These are phyloP conservation scores for Gymnothorax javanicus DNA, from an alignment of 2,797 vertebrate genomes.

Conservation along the genomic window DNA sequence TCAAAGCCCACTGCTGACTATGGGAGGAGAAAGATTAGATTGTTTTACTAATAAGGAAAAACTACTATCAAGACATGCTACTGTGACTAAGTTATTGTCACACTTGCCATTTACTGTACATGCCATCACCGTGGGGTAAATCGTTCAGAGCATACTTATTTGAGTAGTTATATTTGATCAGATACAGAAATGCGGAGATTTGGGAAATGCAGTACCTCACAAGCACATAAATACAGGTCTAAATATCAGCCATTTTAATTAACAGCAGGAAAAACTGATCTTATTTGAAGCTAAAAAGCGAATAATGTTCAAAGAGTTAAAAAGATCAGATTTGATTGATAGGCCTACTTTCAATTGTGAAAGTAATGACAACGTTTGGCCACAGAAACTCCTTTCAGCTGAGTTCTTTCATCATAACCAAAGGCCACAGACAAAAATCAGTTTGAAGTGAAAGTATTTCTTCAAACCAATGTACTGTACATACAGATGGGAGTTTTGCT, in stretches of 20 bases:
- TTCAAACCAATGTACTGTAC: neutral
- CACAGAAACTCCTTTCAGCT: neutral
- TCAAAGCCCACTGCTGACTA: conserved; percentile 92
- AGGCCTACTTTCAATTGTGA: neutral
- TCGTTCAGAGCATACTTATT: neutral
- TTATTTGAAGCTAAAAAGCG: neutral
- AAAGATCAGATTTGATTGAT: neutral
- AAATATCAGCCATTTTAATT: neutral
- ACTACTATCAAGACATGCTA: neutral
- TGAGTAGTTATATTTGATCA: neutral
- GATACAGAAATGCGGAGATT: neutral
- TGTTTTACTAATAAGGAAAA: neutral
- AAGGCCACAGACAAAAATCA: neutral
- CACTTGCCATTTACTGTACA: neutral
- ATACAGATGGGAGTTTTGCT: neutral
- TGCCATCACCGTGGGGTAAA: neutral
- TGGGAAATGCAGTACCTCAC: neutral
- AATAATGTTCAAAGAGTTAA: neutral
- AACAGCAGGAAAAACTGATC: neutral
- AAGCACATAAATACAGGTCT: neutral
- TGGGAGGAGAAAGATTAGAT: conserved; percentile 30
- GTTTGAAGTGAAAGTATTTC: conserved; percentile 3
- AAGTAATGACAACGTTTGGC: neutral
- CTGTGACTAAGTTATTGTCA: neutral
- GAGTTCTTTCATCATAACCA: neutral